Evolutionary conservation across 1,140 invertebrate genomes (phyloP).

Genomic region (Meloidogyne floridensis): DNA sequence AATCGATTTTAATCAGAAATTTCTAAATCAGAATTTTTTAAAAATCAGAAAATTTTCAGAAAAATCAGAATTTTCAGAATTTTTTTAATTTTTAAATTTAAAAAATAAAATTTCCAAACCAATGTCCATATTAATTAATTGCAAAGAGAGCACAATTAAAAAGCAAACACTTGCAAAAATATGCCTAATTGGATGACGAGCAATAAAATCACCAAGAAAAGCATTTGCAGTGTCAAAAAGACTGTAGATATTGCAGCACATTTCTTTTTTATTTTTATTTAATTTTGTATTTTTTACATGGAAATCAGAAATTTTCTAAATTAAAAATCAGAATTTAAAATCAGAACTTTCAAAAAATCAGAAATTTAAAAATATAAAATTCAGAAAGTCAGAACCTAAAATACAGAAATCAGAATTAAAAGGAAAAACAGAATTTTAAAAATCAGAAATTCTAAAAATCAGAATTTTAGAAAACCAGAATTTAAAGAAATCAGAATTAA

Average conservation of each 20-base stretch:
- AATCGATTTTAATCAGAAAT: too few species aligned
- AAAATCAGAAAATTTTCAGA: too few species aligned
- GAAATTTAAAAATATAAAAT: too few species aligned
- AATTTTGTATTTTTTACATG: neutral
- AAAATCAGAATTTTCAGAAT: too few species aligned
- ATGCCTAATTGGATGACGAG: conserved; percentile 8
- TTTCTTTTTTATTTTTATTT: neutral
- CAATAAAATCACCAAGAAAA: conserved; percentile 20
- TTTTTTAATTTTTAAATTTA: neutral
- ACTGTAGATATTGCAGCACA: conserved; percentile 11
- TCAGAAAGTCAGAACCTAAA: too few species aligned
- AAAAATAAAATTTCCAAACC: neutral
- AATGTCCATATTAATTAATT: conserved; percentile 28
- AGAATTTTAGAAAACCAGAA: too few species aligned
- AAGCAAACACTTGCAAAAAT: conserved; percentile 20
- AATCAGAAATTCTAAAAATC: too few species aligned
- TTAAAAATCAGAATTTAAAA: neutral
- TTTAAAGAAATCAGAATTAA: too few species aligned
- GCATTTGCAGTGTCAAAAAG: conserved; percentile 26
- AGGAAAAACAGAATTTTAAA: too few species aligned
- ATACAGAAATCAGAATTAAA: too few species aligned
- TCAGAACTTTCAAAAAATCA: neutral
- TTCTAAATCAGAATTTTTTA: too few species aligned
- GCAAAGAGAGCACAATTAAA: neutral
- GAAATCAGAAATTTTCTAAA: too few species aligned